Evolutionary conservation across 2,888 invertebrate genomes (phyloP), one percentile per base, ranked within the genome.

Genomic region (Ommatoiulus sabulosus): DNA sequence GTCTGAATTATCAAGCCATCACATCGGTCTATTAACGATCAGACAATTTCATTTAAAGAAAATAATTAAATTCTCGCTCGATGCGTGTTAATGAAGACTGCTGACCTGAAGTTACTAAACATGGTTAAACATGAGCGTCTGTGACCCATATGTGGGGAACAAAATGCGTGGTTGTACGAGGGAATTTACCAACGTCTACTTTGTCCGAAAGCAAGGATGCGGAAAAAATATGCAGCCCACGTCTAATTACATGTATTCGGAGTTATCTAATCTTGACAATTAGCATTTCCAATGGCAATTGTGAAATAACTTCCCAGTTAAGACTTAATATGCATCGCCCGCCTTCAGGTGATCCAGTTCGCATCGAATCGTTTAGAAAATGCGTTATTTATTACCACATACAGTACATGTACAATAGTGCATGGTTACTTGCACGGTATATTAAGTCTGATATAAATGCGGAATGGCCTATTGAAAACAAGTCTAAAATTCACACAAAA

Each of bases 41-140:
- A 6, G 15, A 52, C 15, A 52, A 52, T 46, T 63, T 63, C 17
- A 72, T 10, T 57, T n/a, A 3, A n/a, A 24, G 24, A 72, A n/a
- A 72, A 48, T 48, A 48, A n/a, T 72, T 72, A 72, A 6, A 72
- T 10, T 72, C 24, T 57, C 17, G 15, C 57, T 12, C 8, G 24
- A 10, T 24, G 72, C 24, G n/a, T 72, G 8, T 24, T 72, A 72
- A 24, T 72, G 24, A 72, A 24, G 24, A 72, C n/a, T 24, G 24
- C 72, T 24, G 72, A 72, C 72, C 72, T 24, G 72, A 72, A 24
- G 72, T 72, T 72, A 72, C 72, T 10, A 72, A 72, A 20, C 72
- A 72, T 72, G 72, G 72, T 72, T 72, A 72, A 72, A 72, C 72
- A 72, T 72, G 72, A 72, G 72, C 72, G 24, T 72, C 4, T n/a